These are phyloP conservation scores for Heliangelus exortis DNA, from an alignment of 2,797 vertebrate genomes.

Conservation along the genomic window DNA sequence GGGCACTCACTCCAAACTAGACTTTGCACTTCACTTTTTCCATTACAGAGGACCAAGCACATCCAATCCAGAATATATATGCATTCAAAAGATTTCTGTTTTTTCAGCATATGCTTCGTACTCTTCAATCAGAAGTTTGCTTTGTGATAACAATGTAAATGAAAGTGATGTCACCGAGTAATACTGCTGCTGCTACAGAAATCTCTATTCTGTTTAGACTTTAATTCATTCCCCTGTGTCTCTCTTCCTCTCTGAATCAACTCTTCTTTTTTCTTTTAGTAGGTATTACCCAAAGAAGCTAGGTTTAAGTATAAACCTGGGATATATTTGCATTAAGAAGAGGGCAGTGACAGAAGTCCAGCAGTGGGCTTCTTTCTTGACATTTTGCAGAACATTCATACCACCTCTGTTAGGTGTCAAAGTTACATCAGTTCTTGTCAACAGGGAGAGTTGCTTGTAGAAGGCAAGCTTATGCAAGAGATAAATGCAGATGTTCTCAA, in stretches of 20 bases:
- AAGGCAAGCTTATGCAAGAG: background rate
- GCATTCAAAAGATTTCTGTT: background rate
- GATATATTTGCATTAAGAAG: background rate
- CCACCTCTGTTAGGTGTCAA: background rate
- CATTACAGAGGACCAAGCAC: background rate
- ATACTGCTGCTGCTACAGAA: background rate
- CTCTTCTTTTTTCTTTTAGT: background rate
- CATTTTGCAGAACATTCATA: background rate
- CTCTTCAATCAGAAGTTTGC: background rate
- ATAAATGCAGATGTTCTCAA: background rate
- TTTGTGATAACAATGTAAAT: background rate
- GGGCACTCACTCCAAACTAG: background rate
- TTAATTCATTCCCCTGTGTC: background rate
- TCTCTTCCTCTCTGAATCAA: background rate
- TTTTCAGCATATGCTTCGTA: background rate
- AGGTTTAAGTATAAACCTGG: background rate
- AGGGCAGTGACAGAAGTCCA: background rate
- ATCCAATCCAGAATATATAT: background rate
- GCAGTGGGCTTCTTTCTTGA: background rate
- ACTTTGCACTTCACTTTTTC: background rate
- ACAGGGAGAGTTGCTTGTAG: background rate
- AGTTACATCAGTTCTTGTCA: background rate
- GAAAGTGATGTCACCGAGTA: background rate
- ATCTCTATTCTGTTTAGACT: background rate
- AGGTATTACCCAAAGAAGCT: background rate